Conservation (phyloP, 2,888 invertebrate genomes). For the Dasypolia templi region DNA sequence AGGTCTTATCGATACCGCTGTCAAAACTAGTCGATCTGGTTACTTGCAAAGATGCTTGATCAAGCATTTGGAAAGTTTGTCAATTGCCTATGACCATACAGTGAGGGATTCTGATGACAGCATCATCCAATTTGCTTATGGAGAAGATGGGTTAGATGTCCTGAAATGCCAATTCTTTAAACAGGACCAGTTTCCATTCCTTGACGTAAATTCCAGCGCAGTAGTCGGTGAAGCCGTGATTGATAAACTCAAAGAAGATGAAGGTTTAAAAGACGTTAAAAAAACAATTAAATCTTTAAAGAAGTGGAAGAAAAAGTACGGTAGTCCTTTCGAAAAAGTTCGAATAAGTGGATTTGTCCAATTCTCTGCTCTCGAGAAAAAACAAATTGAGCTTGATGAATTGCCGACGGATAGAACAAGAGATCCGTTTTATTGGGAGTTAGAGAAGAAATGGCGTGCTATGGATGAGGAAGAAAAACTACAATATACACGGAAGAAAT, state of each 20-base stretch:
- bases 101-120: slow-evolving; percentile 98
- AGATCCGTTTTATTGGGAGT: slow-evolving; percentile 90
- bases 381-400: slow-evolving; percentile 85
- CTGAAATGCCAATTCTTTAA: slow-evolving; percentile 96
- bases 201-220: slow-evolving; percentile 94
- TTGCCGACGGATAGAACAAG: slow-evolving; percentile 90
- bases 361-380: slow-evolving; percentile 90
- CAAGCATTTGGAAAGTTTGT: slow-evolving; percentile 99
- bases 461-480: slow-evolving; percentile 91
- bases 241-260: slow-evolving; percentile 90
- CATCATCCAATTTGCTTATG: slow-evolving; percentile 98
- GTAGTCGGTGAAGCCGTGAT: slow-evolving; percentile 91
- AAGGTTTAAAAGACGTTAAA: slow-evolving; percentile 86
- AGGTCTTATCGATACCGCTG: slow-evolving; percentile 99
- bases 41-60: slow-evolving; percentile 99
- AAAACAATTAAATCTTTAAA: slow-evolving; percentile 91
- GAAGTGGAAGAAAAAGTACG: slow-evolving; percentile 91
- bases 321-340: slow-evolving; percentile 82
- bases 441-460: slow-evolving; percentile 92
- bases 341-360: slow-evolving; percentile 90
- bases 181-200: slow-evolving; percentile 93
- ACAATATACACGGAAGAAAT: slow-evolving; percentile 88
- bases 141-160: slow-evolving; percentile 98
- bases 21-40: slow-evolving; percentile 99
- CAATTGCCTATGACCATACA: slow-evolving; percentile 97